Base-by-base conservation (phyloP, 2,113 vertebrate species). In the Bujurquina vittata region DNA sequence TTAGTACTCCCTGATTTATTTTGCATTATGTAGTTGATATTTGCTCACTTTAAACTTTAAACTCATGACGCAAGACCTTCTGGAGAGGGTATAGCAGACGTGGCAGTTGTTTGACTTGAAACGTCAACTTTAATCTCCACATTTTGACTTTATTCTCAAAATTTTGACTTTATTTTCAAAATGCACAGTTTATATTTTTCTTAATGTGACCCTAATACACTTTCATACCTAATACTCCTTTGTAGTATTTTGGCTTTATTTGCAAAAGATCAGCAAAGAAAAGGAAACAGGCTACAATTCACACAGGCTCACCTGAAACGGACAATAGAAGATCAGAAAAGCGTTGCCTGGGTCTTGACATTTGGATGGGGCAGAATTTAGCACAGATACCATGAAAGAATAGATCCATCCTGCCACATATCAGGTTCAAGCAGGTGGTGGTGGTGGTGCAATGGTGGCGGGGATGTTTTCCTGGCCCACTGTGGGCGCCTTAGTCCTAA, bases 301-400 rank as follows among this genome's bases (percentile, higher is more conserved):
- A 31, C 0, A n/a, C 12, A 63, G 22, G 11, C 35, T 63, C 40
- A 63, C 61, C 20, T 22, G 40, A 63, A n/a, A 40, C 22, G 40
- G n/a, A 63, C n/a, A 12, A 14, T 12, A 63, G 62, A 65, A 65
- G n/a, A 63, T 31, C 33, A 35, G 33, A 35, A 35, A 6, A 35
- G 5, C 33, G 7, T 7, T 35, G 33, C 6, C 33, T 23, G 0
- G 40, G 62, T 65, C 37, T 65, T 0, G 0, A 22, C 12, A 65
- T 23, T 65, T 43, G 37, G 43, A 43, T 23, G 37, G 62, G 43
- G 23, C 40, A 67, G 22, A 67, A 26, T 67, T 67, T 26, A 14
- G 63, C 33, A 35, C 33, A 35, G 33, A 35, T 22, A 46, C 18
- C 40, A 46, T 67, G 63, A 67, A 67, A 67, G 63, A 17, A 67